A percentile compares a stretch with the other conserved stretches of the same genome.
phyloP scores from a whole-genome alignment of 2,797 vertebrate species.

The Clarias pachynema region DNA sequence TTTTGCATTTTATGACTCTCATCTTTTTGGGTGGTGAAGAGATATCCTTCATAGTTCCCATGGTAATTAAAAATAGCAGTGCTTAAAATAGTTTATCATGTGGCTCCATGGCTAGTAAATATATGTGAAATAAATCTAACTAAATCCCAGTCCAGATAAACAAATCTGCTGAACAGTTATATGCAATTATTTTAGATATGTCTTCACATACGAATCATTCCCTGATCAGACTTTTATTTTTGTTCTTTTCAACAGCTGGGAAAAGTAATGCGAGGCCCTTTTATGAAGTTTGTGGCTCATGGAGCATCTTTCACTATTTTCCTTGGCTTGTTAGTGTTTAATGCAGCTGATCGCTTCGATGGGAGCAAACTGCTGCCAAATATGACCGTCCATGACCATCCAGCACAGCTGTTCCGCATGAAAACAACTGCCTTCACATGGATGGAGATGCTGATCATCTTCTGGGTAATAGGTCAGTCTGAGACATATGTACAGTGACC shows the following conservation, averaged over 20 bases:
- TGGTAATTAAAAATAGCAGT: constrained; percentile 42
- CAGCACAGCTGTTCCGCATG: constrained; percentile 87
- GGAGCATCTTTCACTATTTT: constrained; percentile 97
- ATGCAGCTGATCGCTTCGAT: constrained; percentile 95
- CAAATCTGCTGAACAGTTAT: constrained; percentile 26
- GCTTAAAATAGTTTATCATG: constrained; percentile 42
- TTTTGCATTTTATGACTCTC: not conserved
- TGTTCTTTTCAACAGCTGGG: constrained; percentile 79
- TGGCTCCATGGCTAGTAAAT: constrained; percentile 36
- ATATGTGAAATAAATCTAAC: constrained; percentile 27
- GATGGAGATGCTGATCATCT: constrained; percentile 98
- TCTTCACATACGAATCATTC: not conserved
- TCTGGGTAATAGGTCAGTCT: constrained; percentile 92
- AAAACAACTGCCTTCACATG: constrained; percentile 96
- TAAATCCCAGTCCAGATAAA: constrained; percentile 33
- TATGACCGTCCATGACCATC: constrained; percentile 83
- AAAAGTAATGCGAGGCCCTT: constrained; percentile 93
- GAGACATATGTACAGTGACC: not conserved
- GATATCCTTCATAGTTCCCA: constrained; percentile 34
- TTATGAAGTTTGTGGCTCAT: constrained; percentile 98
- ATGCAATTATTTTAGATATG: constrained; percentile 1
- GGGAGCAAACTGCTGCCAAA: constrained; percentile 89
- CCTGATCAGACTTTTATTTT: not conserved
- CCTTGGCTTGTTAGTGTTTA: constrained; percentile 93
- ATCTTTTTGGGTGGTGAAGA: not conserved